Evolutionary conservation across 2,113 vertebrate species (phyloP), one percentile per base, ranked within the genome.

Genomic region (Pterocles burchelli): DNA sequence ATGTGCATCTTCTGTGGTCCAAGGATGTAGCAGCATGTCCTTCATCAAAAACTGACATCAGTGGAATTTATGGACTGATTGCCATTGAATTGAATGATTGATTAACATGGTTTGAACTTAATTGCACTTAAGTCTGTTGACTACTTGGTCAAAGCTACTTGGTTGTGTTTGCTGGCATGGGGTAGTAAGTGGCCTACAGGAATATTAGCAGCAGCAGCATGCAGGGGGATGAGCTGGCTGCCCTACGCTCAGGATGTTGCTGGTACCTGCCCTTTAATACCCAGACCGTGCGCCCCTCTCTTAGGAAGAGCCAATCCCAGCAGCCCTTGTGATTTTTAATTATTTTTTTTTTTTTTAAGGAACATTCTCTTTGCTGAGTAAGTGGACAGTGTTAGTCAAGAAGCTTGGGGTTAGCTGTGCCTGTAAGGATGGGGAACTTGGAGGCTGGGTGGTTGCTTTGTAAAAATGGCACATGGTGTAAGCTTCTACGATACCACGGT

Each of bases 351-450:
- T 41, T 41, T 63, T 85, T 31, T 16, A 66, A 34, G 38, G 68
- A 68, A 43, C 1, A 0, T 72, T 67, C n/a, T 43, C 43, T 57
- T 46, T 82, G 61, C 68, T 71, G 62, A 58, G 5, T 17, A 36
- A 79, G 28, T 18, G 29, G 51, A 12, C 26, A 24, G 0, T 6
- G 9, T 54, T 25, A 62, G 22, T n/a, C 0, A 0, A 58, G 76
- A 63, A 78, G 17, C 8, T 29, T 17, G 7, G 45, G 46, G 48
- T 33, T 62, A 52, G 29, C 66, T 57, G 48, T 46, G 57, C 48
- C 26, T 88, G 46, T 26, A 13, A 55, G 26, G 29, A 4, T 43
- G 43, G n/a, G 68, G 63, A 74, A 46, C 43, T 46, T 33, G 8
- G 28, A 82, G 57, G 58, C 61, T 67, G 67, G 36, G 13, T 0